Percentiles rank a stretch among this genome's conserved stretches.
Evolutionary conservation across 2,888 invertebrate genomes (phyloP).

Genomic region (Elmis aenea): DNA sequence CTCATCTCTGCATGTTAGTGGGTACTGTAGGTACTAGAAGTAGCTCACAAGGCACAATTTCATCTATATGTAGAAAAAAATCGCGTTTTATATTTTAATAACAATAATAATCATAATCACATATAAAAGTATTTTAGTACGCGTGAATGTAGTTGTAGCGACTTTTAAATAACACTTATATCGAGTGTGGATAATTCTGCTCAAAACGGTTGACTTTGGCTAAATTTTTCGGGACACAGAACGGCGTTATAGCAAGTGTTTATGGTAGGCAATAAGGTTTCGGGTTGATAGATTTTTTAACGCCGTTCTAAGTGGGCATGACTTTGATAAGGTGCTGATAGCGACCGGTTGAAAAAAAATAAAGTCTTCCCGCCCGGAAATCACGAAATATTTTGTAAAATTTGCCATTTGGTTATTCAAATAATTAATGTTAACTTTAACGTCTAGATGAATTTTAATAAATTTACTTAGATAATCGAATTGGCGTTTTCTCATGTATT

Average conservation of each 20-base stretch:
- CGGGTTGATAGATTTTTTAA: constrained; percentile 10
- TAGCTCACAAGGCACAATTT: constrained; percentile 45
- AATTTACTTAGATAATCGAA: constrained; percentile 35
- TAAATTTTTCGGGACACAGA: constrained; percentile 21
- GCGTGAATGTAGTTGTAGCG: constrained; percentile 41
- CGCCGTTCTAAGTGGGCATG: constrained; percentile 41
- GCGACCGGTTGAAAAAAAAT: constrained; percentile 32
- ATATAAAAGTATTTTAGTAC: constrained; percentile 45
- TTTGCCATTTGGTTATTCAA: constrained; percentile 16
- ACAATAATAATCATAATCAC: constrained; percentile 35
- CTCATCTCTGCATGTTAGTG: constrained; percentile 37
- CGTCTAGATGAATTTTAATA: constrained; percentile 23
- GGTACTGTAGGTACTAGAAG: constrained; percentile 40
- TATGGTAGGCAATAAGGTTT: constrained; percentile 16
- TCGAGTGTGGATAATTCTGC: constrained; percentile 29
- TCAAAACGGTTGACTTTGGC: constrained; percentile 25
- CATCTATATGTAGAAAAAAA: constrained; percentile 32
- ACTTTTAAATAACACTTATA: constrained; percentile 34
- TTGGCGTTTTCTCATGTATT: constrained; percentile 40
- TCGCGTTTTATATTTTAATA: constrained; percentile 47
- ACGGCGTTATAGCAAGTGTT: constrained; percentile 15
- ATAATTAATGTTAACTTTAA: constrained; percentile 23
- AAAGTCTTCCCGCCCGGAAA: constrained; percentile 49
- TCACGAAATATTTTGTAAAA: constrained; percentile 32
- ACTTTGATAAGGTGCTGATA: constrained; percentile 42